Evolutionary conservation across 2,113 vertebrate genomes (phyloP), one percentile per base, ranked within the genome.

Genomic region (Otocyon megalotis): DNA sequence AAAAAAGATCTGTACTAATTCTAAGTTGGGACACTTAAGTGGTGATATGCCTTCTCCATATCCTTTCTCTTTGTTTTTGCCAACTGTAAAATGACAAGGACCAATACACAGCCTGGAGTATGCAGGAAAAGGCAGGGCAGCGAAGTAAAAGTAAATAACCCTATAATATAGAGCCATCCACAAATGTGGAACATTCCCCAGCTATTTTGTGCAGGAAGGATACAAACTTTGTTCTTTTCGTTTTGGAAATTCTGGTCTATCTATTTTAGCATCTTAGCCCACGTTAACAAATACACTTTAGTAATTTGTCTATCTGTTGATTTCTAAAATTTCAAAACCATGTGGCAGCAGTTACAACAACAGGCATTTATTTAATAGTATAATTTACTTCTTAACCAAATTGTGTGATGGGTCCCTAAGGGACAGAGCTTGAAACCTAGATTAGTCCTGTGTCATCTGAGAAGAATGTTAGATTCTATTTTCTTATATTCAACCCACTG

Each of bases 291-390:
- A 93, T 4, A 85, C 3, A 53, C 13, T 93, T 88, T 14, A 69
- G 5, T 69, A 56, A 80, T 71, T 77, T 24, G 8, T 28, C 22
- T 48, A 28, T 72, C 65, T n/a, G 24, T 62, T 96, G 9, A 50
- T 9, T 79, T 87, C 30, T 84, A 60, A 77, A 91, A 15, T 80
- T 67, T 90, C 12, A 96, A 96, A 86, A 93, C 30, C 8, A 17
- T 10, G 58, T 26, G 58, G 30, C 8, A 85, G 19, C n/a, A 58
- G 63, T 84, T 85, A 58, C 24, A 76, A 72, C 3, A 63, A 56
- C 15, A 96, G 53, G 11, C 17, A 95, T 48, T 20, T 20, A 81
- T 48, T 20, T 26, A 81, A 93, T 20, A 15, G 4, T n/a, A 80
- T 32, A 28, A 74, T 79, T 95, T 80, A 83, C 15, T 91, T 93